These are phyloP conservation scores for Lates japonicus DNA, from an alignment of 2,797 vertebrate genomes.

Conservation along the genomic window DNA sequence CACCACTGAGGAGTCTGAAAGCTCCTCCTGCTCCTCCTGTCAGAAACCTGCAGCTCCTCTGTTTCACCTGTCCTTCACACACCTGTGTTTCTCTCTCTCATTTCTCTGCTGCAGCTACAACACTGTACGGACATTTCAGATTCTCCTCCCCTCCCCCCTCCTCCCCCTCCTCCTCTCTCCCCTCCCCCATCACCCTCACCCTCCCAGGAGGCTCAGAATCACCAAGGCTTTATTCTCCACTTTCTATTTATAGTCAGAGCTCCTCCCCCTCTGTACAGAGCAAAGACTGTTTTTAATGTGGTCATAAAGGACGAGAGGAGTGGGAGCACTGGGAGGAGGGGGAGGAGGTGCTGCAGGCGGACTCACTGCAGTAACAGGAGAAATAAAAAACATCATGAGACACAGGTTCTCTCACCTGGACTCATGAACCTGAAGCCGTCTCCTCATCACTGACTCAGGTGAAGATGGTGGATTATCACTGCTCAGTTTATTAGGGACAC, in stretches of 20 bases:
- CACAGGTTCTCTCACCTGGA: too few species aligned
- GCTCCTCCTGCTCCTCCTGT: too few species aligned
- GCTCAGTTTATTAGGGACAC: too few species aligned
- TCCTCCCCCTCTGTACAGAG: background rate
- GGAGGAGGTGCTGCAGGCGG: background rate
- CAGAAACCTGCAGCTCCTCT: too few species aligned
- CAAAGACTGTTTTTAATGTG: constrained; percentile 31
- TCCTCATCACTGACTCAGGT: too few species aligned
- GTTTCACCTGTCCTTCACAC: background rate
- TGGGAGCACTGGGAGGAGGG: background rate
- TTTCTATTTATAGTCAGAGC: constrained; percentile 51
- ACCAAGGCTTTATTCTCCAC: constrained; percentile 38
- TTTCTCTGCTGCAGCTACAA: background rate
- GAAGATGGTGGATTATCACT: too few species aligned
- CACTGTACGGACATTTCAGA: background rate
- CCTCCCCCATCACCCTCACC: background rate
- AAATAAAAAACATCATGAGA: too few species aligned
- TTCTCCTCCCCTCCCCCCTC: background rate
- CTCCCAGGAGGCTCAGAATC: constrained; percentile 18
- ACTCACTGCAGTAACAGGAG: too few species aligned
- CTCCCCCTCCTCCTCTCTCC: background rate
- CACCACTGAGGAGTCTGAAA: too few species aligned
- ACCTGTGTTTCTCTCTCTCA: background rate
- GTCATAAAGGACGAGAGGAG: constrained; percentile 9
- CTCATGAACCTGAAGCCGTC: too few species aligned